phyloP scores from a whole-genome alignment of 2,888 invertebrate species.

The Heliothis peltigera region DNA sequence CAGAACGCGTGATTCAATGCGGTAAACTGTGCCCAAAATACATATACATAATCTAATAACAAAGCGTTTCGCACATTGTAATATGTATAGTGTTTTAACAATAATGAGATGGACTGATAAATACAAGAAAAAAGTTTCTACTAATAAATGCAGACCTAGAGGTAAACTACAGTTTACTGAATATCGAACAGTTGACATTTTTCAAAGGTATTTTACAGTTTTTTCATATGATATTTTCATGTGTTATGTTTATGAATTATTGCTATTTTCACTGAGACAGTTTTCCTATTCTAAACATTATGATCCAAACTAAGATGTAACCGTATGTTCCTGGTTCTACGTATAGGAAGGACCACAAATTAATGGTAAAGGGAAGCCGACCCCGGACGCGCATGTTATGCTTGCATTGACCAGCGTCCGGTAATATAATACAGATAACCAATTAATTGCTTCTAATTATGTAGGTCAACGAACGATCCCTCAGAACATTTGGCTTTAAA shows the following conservation, averaged over 20 bases:
- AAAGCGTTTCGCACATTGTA: background rate
- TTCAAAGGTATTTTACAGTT: too few relatives aligned
- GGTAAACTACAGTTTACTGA: too few relatives aligned
- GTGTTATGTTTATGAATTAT: too few relatives aligned
- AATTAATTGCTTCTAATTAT: conserved; percentile 42
- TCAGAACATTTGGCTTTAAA: conserved; percentile 16
- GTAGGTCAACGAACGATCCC: conserved; percentile 31
- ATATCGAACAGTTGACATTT: too few relatives aligned
- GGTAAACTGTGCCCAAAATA: background rate
- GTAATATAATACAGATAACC: conserved; percentile 46
- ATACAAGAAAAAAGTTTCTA: too few relatives aligned
- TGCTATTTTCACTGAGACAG: too few relatives aligned
- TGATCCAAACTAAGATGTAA: background rate
- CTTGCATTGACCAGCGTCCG: conserved; percentile 56
- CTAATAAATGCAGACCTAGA: too few relatives aligned
- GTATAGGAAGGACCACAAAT: conserved; percentile 17
- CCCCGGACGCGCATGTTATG: conserved; percentile 37
- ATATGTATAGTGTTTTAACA: too few relatives aligned
- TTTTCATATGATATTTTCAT: too few relatives aligned
- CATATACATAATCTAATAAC: background rate
- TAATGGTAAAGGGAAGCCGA: conserved; percentile 44
- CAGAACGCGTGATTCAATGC: conserved; percentile 25
- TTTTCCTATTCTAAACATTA: too few relatives aligned
- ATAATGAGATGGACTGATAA: too few relatives aligned
- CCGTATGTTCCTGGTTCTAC: conserved; percentile 17